phyloP scores from a whole-genome alignment of 2,888 invertebrate genomes.

The Odontocerum albicorne region DNA sequence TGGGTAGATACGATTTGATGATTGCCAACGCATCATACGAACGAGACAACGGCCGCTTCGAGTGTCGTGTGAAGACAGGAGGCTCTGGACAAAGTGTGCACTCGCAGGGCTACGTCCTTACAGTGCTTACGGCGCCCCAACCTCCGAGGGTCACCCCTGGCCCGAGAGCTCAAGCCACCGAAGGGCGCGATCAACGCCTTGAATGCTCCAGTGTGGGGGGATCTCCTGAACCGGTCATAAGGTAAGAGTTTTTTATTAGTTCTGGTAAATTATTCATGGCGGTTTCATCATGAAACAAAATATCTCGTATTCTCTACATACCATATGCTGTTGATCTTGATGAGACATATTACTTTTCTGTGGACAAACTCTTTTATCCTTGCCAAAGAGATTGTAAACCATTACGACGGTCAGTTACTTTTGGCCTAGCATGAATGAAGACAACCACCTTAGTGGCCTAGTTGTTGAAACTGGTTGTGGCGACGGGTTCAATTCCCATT shows the following conservation, averaged over 20 bases:
- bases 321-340: too few relatives aligned
- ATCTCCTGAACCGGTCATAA: conserved; percentile 86
- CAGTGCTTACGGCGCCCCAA: conserved; percentile 83
- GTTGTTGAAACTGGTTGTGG: too few relatives aligned
- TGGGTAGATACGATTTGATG: conserved; percentile 81
- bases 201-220: conserved; percentile 85
- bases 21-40: conserved; percentile 89
- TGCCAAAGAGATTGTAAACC: too few relatives aligned
- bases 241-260: conserved; percentile 55
- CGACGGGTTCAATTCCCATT: too few relatives aligned
- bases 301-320: too few relatives aligned
- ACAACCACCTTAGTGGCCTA: too few relatives aligned
- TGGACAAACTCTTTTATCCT: too few relatives aligned
- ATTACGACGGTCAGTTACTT: too few relatives aligned
- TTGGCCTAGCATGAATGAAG: too few relatives aligned
- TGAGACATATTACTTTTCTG: too few relatives aligned
- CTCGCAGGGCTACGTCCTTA: conserved; percentile 80
- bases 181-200: conserved; percentile 74
- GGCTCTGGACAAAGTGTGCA: conserved; percentile 83
- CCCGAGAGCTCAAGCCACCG: conserved; percentile 76
- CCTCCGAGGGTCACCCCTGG: conserved; percentile 78
- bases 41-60: conserved; percentile 89
- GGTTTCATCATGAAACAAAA: too few relatives aligned
- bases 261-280: too few relatives aligned
- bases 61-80: conserved; percentile 83